Conservation (phyloP, 1,140 invertebrate genomes). For the Drosophila miranda region DNA sequence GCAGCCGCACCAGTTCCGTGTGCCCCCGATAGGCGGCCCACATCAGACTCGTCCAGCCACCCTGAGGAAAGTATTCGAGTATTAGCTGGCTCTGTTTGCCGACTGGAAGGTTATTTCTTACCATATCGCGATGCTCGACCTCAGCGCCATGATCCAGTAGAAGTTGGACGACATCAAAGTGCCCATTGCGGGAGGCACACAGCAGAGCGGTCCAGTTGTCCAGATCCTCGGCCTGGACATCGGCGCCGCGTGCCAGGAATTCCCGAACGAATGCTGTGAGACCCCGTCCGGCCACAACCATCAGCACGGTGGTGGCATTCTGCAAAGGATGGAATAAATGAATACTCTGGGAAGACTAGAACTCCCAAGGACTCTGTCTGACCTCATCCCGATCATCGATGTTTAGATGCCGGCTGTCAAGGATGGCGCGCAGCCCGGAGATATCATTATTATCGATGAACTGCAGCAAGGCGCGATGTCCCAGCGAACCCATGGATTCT, state of each 20-base stretch:
- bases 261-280: constrained; percentile 91
- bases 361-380: constrained; percentile 58
- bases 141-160: constrained; percentile 93
- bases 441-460: constrained; percentile 92
- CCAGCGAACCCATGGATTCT: constrained; percentile 95
- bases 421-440: constrained; percentile 89
- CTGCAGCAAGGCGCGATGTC: constrained; percentile 89
- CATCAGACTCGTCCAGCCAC: constrained; percentile 98
- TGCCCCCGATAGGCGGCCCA: constrained; percentile 98
- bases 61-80: constrained; percentile 83
- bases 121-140: constrained; percentile 96
- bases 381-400: constrained; percentile 96
- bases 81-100: background rate
- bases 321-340: constrained; percentile 78
- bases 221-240: constrained; percentile 94
- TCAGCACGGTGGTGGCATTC: constrained; percentile 96
- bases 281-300: constrained; percentile 92
- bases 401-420: constrained; percentile 90
- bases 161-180: constrained; percentile 91
- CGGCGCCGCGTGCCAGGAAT: constrained; percentile 92
- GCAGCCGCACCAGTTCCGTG: constrained; percentile 88
- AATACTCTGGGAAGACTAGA: background rate
- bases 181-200: constrained; percentile 95
- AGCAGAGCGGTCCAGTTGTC: constrained; percentile 97
- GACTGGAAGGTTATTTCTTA: constrained; percentile 82